These are phyloP conservation scores for Maniola hyperantus DNA, from an alignment of 2,888 invertebrate species.

Conservation along the genomic window DNA sequence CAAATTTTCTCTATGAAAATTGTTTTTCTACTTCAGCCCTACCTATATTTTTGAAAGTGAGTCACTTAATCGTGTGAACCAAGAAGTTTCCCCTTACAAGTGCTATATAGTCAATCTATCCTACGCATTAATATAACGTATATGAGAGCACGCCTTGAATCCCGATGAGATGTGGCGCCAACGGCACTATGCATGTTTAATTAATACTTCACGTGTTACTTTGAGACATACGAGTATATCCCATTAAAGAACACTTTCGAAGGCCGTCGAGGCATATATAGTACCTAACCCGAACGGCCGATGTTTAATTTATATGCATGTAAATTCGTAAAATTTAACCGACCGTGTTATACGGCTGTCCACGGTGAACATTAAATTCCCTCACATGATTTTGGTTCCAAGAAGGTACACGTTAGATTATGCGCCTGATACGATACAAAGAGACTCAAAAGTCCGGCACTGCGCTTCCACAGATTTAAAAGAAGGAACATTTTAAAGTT, in stretches of 20 bases:
- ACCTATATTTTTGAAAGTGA: slow-evolving; percentile 24
- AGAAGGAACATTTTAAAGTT: slow-evolving; percentile 20
- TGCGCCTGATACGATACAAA: slow-evolving; percentile 46
- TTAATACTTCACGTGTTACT: slow-evolving; percentile 51
- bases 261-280: slow-evolving; percentile 22
- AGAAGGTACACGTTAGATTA: slow-evolving; percentile 48
- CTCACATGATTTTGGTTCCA: slow-evolving; percentile 39
- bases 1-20: neutral
- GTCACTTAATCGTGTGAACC: slow-evolving; percentile 38
- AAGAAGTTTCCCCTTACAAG: slow-evolving; percentile 36
- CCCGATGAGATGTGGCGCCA: slow-evolving; percentile 69
- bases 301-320: slow-evolving; percentile 25
- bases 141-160: slow-evolving; percentile 56
- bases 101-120: slow-evolving; percentile 33
- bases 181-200: slow-evolving; percentile 59
- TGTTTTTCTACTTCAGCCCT: neutral
- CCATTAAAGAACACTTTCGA: slow-evolving; percentile 28
- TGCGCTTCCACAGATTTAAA: slow-evolving; percentile 27
- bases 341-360: slow-evolving; percentile 34
- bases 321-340: slow-evolving; percentile 38
- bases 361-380: slow-evolving; percentile 35
- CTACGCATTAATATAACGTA: slow-evolving; percentile 36
- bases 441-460: slow-evolving; percentile 32
- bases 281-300: slow-evolving; percentile 6
- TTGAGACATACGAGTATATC: slow-evolving; percentile 21